A percentile compares a stretch with the other conserved stretches of the same genome.
Evolutionary conservation across 1,140 invertebrate species (phyloP).

Genomic region (Bathynomus jamesi): DNA sequence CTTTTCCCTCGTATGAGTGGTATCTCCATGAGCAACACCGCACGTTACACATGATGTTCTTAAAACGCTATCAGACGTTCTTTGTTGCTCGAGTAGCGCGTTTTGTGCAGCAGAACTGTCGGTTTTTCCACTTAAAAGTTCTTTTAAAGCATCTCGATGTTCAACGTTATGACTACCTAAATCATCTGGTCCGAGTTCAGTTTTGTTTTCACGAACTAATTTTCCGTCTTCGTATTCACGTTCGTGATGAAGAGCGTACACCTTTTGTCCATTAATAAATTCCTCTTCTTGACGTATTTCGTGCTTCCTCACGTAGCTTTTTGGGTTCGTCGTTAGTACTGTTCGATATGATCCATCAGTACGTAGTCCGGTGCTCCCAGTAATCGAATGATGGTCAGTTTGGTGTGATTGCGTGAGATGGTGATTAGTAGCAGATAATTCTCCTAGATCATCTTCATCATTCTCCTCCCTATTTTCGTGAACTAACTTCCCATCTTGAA

Average conservation of each 20-base stretch:
- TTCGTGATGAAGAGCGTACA: slow-evolving; percentile 12
- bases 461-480: slow-evolving; percentile 12
- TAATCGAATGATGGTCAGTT: background rate
- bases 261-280: slow-evolving; percentile 11
- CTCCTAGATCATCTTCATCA: slow-evolving; percentile 3
- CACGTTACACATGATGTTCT: background rate
- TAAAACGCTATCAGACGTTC: background rate
- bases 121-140: slow-evolving; percentile 5
- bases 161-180: background rate
- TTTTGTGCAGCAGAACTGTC: background rate
- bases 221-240: slow-evolving; percentile 13
- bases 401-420: background rate
- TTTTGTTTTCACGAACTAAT: slow-evolving; percentile 9
- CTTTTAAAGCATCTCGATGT: slow-evolving; percentile 12
- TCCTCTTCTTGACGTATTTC: slow-evolving; percentile 15
- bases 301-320: slow-evolving; percentile 3
- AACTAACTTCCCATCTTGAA: slow-evolving; percentile 11
- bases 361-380: background rate
- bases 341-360: too few relatives aligned
- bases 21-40: background rate
- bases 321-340: background rate
- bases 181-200: slow-evolving; percentile 12
- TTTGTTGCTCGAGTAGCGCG: background rate
- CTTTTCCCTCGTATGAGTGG: background rate
- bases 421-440: background rate